phyloP scores from a whole-genome alignment of 2,888 invertebrate genomes.

The Sminthurinus aureus region DNA sequence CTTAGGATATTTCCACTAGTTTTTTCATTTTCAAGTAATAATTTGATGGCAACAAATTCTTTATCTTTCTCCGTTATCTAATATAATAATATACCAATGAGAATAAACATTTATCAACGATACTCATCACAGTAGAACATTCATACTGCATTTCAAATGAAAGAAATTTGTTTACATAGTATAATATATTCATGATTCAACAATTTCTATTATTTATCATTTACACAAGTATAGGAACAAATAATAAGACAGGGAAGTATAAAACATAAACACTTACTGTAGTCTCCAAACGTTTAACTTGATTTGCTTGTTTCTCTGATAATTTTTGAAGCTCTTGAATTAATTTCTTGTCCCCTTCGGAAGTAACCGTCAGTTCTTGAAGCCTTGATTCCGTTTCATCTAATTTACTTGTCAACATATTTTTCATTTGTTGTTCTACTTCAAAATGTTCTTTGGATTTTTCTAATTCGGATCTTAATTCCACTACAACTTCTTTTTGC shows the following conservation, averaged over 20 bases:
- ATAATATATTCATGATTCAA: too few relatives aligned
- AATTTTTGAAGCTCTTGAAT: neutral
- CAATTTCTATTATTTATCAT: too few relatives aligned
- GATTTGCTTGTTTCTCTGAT: neutral
- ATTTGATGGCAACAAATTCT: neutral
- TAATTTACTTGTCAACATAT: neutral
- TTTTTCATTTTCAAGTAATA: neutral
- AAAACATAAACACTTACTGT: neutral
- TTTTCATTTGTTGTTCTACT: neutral
- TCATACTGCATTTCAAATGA: too few relatives aligned
- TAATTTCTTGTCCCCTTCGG: neutral
- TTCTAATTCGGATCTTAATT: neutral
- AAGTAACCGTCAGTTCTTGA: neutral
- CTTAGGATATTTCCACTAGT: neutral
- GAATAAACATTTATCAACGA: too few relatives aligned
- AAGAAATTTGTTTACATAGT: too few relatives aligned
- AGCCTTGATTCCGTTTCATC: neutral
- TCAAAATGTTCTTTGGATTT: neutral
- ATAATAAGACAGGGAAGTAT: too few relatives aligned
- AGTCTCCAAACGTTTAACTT: neutral
- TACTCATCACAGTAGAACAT: too few relatives aligned
- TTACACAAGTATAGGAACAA: too few relatives aligned
- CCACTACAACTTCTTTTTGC: neutral
- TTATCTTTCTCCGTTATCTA: neutral
- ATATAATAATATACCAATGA: neutral